phyloP scores from a whole-genome alignment of 37 sponge, comb jelly and placozoan species.

The Eunapius fragilis region DNA sequence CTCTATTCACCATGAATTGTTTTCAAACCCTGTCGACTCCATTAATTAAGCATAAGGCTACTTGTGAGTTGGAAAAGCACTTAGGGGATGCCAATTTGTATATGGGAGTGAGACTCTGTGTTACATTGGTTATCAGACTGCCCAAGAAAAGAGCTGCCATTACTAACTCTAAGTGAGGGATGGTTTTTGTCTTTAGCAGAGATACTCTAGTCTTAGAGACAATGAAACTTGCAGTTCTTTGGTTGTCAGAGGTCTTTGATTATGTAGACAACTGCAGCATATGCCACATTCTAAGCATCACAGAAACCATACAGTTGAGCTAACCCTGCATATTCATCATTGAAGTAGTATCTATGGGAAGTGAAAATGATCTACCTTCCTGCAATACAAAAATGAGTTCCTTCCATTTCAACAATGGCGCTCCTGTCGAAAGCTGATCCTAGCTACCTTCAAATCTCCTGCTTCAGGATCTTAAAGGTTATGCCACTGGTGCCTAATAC shows the following conservation, averaged over 20 bases:
- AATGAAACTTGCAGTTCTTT: not conserved
- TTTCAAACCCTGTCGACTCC: constrained; percentile 23
- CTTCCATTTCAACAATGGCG: constrained; percentile 20
- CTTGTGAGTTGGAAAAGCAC: constrained; percentile 44
- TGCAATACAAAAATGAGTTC: constrained; percentile 3
- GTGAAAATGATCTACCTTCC: constrained; percentile 3
- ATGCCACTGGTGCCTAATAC: constrained; percentile 12
- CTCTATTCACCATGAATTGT: constrained; percentile 22
- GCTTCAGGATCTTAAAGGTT: constrained; percentile 9
- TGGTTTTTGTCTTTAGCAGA: constrained; percentile 23
- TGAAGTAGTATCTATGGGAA: constrained; percentile 8
- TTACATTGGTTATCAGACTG: constrained; percentile 5
- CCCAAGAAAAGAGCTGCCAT: constrained; percentile 11
- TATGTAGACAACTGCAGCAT: constrained; percentile 37
- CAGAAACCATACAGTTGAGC: constrained; percentile 10
- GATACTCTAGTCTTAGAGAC: constrained; percentile 25
- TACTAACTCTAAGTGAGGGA: constrained; percentile 7
- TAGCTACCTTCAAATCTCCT: not conserved
- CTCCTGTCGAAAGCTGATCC: constrained; percentile 28
- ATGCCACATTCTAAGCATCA: constrained; percentile 18
- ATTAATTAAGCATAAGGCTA: constrained; percentile 27
- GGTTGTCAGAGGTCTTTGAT: not conserved
- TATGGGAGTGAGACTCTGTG: constrained; percentile 4
- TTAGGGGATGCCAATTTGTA: not conserved
- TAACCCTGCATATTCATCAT: not conserved